A percentile compares a stretch with the other conserved stretches of the same genome.
phyloP scores from a whole-genome alignment of 1,140 invertebrate genomes.

The Cephus cinctus region DNA sequence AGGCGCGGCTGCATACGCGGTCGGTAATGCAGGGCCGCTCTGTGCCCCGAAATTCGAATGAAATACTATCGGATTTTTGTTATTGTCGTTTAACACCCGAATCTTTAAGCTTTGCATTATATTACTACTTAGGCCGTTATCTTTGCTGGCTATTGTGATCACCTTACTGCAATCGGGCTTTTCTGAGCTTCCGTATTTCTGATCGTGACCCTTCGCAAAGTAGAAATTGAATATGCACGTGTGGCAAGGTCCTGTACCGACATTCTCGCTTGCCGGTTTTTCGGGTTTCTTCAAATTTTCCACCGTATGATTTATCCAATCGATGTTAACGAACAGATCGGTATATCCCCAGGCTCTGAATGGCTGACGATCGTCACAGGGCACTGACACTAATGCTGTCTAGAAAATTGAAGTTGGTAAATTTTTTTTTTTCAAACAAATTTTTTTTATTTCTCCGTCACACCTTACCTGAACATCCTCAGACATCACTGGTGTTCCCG shows the following conservation, averaged over 20 bases:
- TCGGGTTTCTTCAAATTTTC: neutral
- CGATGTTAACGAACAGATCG: constrained; percentile 19
- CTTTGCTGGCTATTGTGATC: too few species aligned
- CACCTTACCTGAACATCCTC: constrained; percentile 21
- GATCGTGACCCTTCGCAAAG: too few species aligned
- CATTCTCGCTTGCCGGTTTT: neutral
- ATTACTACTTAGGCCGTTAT: too few species aligned
- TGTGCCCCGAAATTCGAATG: too few species aligned
- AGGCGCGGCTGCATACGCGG: too few species aligned
- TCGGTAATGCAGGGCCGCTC: too few species aligned
- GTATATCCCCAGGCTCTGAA: constrained; percentile 21
- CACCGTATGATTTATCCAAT: constrained; percentile 21
- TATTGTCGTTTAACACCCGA: too few species aligned
- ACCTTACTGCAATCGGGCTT: too few species aligned
- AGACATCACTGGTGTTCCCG: constrained; percentile 27
- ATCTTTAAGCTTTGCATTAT: too few species aligned
- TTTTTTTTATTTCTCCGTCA: neutral
- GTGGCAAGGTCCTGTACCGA: neutral
- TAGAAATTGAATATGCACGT: constrained; percentile 30
- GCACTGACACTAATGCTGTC: constrained; percentile 21
- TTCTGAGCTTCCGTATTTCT: too few species aligned
- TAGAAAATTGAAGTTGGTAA: constrained; percentile 13
- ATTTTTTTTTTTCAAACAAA: neutral
- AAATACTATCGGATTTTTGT: too few species aligned
- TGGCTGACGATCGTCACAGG: constrained; percentile 28